Conservation (phyloP, 2,888 invertebrate genomes). For the Odiellus spinosus region DNA sequence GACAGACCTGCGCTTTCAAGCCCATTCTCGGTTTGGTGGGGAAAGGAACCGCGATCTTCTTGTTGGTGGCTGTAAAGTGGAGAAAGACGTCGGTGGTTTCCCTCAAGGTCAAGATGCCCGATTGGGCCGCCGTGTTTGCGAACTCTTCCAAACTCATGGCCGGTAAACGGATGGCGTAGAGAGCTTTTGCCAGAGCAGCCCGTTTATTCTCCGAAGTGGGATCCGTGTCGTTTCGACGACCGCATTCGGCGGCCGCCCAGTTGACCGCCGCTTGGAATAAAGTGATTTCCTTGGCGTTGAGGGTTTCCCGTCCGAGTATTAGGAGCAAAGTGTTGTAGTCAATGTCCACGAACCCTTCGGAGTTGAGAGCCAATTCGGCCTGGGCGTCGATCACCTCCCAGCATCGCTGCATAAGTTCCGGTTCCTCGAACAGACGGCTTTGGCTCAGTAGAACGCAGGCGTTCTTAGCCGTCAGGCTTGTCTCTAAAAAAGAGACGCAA, state of each 20-base stretch:
- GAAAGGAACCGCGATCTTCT: conserved; percentile 55
- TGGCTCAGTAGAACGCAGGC: conserved; percentile 89
- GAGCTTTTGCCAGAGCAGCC: conserved; percentile 40
- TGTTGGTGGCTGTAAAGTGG: conserved; percentile 71
- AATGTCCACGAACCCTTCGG: conserved; percentile 90
- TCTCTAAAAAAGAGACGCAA: conserved; percentile 87
- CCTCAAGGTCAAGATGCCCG: conserved; percentile 73
- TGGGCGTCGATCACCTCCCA: conserved; percentile 95
- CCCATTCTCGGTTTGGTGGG: conserved; percentile 68
- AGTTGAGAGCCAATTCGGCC: conserved; percentile 90
- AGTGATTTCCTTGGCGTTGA: conserved; percentile 77
- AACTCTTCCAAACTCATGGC: conserved; percentile 87
- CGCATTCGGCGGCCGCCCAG: conserved; percentile 86
- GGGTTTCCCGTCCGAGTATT: conserved; percentile 75
- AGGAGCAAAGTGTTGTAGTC: conserved; percentile 83
- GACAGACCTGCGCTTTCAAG: conserved; percentile 81
- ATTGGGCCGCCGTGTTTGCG: conserved; percentile 86
- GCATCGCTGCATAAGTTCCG: conserved; percentile 87
- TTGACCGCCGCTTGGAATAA: conserved; percentile 67
- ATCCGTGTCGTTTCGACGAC: conserved; percentile 56
- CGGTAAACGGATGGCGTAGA: conserved; percentile 78
- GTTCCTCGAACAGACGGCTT: conserved; percentile 81
- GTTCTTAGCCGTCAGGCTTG: conserved; percentile 87
- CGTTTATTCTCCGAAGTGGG: conserved; percentile 53
- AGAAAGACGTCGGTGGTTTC: conserved; percentile 91